Base-by-base conservation (phyloP, 2,113 vertebrate genomes). In the Puffinus mauretanicus region DNA sequence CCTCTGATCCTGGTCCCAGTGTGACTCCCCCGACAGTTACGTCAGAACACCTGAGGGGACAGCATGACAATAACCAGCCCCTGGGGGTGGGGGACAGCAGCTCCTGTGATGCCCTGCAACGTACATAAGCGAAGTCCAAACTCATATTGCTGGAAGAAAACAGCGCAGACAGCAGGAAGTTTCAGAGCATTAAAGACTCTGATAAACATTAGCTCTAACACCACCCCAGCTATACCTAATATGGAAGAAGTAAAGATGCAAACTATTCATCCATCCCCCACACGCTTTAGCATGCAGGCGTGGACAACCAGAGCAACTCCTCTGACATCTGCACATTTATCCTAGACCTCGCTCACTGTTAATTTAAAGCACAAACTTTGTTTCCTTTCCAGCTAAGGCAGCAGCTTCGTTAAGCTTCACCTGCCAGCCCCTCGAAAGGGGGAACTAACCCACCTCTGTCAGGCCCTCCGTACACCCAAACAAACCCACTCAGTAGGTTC, bases 1-100 rank as follows among this genome's bases (percentile, higher is more conserved):
- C 26, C 55, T 49, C 70, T 49, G 44, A 64, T 38, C 8, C 26
- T 65, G 66, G 42, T 46, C n/a, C 55, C 49, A 79, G 13, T 6
- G 5, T 0, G 1, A 60, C 15, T 73, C 8, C 13, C 65, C 10
- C 0, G 1, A 27, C 42, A 40, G 44, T 19, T 38, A 72, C 7
- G 25, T 24, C 47, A 34, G 60, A 67, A 67, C 32, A 40, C 13
- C 2, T 0, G 0, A 77, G 21, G 21, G 34, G 36, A 73, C 25
- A 69, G 34, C 2, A 10, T 51, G 64, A 82, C 51, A 73, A 8
- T 36, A 91, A 62, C 10, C 7, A 73, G 60, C 25, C 25, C 29
- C 8, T 17, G 8, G 18, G 18, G 34, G 8, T 15, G 11, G 11
- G 38, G 47, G 19, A 72, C 30, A 52, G 69, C 46, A 77, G 49